phyloP scores from a whole-genome alignment of 1,140 invertebrate species.

The Odontomachus brunneus region DNA sequence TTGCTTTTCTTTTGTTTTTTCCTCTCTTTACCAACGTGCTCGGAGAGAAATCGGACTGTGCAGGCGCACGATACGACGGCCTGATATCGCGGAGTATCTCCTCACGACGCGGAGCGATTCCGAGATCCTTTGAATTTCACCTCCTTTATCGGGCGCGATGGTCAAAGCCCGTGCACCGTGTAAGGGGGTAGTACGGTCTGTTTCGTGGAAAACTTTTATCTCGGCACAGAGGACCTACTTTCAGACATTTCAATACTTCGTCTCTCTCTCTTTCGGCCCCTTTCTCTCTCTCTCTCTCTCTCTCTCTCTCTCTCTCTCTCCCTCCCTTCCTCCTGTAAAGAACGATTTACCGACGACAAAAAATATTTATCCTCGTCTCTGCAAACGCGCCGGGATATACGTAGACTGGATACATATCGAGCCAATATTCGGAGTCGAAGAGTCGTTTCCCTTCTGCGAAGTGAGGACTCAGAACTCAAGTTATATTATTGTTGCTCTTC shows the following conservation, averaged over 20 bases:
- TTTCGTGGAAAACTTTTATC: constrained; percentile 63
- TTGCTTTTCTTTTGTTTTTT: constrained; percentile 20
- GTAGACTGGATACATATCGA: neutral
- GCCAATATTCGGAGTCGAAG: neutral
- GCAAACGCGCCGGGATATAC: constrained; percentile 7
- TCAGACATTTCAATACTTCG: constrained; percentile 54
- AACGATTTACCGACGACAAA: constrained; percentile 4
- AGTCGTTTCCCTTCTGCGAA: neutral
- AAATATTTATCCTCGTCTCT: constrained; percentile 40
- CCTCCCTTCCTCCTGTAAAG: neutral
- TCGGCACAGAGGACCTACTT: constrained; percentile 19
- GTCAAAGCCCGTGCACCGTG: constrained; percentile 58
- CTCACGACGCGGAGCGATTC: constrained; percentile 33
- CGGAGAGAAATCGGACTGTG: constrained; percentile 34
- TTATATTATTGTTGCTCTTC: neutral
- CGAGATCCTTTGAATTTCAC: constrained; percentile 66
- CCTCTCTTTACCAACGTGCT: constrained; percentile 33
- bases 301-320: constrained; percentile 16
- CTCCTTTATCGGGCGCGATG: constrained; percentile 50
- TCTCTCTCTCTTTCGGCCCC: neutral
- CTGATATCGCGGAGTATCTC: constrained; percentile 66
- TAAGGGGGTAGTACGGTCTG: constrained; percentile 8
- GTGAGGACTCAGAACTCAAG: neutral
- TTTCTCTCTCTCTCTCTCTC: constrained; percentile 29
- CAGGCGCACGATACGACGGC: constrained; percentile 56